Evolutionary conservation across 2,888 invertebrate species (phyloP), one percentile per base, ranked within the genome.

Genomic region (Abscondita cerata): DNA sequence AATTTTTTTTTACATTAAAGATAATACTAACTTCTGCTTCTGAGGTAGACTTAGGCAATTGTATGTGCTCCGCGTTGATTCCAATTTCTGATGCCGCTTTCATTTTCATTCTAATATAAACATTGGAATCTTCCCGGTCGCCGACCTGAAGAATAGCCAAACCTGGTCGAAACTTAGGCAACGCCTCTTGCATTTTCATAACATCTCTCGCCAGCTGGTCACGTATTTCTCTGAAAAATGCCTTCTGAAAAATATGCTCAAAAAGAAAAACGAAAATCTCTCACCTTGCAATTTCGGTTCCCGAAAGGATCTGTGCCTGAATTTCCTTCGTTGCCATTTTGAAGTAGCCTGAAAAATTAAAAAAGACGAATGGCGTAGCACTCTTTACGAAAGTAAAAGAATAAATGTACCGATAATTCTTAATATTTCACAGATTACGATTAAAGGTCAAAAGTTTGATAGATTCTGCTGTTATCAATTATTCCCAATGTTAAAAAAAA

Each of bases 141-240:
- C 99, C 99, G 63, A 99, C 98, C 86, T 98, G 92, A 44, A 98
- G 92, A 76, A 98, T 96, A 16, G 96, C 93, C 68, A 98, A 83
- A 11, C 91, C 90, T 0, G 92, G 91, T 66, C 81, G 80, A 78
- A 92, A 95, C 62, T 84, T 81, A 1, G 89, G 83, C 58, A 87
- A 74, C 65, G 81, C 79, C 54, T 82, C 76, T 50, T 85, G 84
- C 65, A 92, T 77, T 54, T 83, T 80, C 2, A 77, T 74, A 2
- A 95, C 91, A 74, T 93, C 87, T 70, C 82, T 80, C 5, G 85
- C 84, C 46, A 96, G 82, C 46, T 87, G 84, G 74, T 86, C 83
- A 60, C 89, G 86, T 70, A 95, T 90, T 70, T 90, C 87, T 74
- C 93, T 93, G 77, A 25, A 18, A 20, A 20, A 33, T 3, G 25